phyloP scores from a whole-genome alignment of 2,888 invertebrate genomes.

The Leptopilina myrica region DNA sequence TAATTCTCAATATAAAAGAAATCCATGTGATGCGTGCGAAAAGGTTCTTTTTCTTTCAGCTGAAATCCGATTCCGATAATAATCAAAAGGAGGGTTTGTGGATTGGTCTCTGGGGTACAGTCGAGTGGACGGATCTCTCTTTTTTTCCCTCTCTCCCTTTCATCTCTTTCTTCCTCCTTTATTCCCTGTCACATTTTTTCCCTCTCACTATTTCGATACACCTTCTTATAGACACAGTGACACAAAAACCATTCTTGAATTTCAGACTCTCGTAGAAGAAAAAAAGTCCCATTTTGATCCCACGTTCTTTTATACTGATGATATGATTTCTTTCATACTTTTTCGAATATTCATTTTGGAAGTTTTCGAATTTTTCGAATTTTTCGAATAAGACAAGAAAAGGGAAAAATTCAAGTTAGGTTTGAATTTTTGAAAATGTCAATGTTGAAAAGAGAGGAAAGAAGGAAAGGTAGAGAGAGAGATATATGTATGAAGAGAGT shows the following conservation, averaged over 20 bases:
- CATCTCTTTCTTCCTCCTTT: slow-evolving; percentile 60
- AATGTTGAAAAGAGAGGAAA: slow-evolving; percentile 13
- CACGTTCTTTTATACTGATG: neutral
- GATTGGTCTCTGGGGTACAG: slow-evolving; percentile 48
- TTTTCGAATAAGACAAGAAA: no score
- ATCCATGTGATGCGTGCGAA: neutral
- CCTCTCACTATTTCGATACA: slow-evolving; percentile 42
- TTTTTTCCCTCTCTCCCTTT: slow-evolving; percentile 56
- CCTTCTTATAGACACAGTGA: slow-evolving; percentile 61
- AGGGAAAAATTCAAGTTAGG: no score
- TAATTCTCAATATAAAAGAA: neutral
- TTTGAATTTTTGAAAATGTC: no score
- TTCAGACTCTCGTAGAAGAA: slow-evolving; percentile 51
- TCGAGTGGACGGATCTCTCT: slow-evolving; percentile 54
- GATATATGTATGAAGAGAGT: slow-evolving; percentile 48
- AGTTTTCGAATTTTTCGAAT: no score
- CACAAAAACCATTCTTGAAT: slow-evolving; percentile 60
- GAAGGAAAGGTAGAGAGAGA: slow-evolving; percentile 47
- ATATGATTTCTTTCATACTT: no score
- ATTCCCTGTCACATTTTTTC: slow-evolving; percentile 45
- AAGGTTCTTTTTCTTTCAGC: neutral
- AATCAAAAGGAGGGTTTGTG: slow-evolving; percentile 45
- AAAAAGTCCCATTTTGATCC: slow-evolving; percentile 16
- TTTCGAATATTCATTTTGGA: no score
- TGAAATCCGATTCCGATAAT: slow-evolving; percentile 42